A percentile compares a stretch with the other conserved stretches of the same genome.
These are phyloP conservation scores for Microcebus murinus DNA, from an alignment of 2,113 vertebrate species.

Conservation along the genomic window DNA sequence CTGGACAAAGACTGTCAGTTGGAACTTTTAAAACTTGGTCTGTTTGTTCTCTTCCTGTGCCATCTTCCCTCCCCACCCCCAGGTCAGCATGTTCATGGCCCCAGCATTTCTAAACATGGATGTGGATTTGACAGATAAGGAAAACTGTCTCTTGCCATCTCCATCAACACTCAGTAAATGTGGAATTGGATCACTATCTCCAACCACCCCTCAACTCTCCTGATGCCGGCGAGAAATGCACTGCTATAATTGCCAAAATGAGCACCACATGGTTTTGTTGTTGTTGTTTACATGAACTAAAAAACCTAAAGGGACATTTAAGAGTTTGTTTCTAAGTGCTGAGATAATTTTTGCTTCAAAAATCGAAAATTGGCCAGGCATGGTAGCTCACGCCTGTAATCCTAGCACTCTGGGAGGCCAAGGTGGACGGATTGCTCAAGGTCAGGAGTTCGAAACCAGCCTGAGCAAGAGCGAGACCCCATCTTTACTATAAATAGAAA, in stretches of 20 bases:
- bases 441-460: no score
- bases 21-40: neutral
- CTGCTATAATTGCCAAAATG: neutral
- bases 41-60: neutral
- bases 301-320: neutral
- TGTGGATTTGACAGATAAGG: neutral
- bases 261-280: neutral
- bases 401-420: no score
- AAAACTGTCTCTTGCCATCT: neutral
- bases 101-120: neutral
- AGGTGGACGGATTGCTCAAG: no score
- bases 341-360: slow-evolving; percentile 29
- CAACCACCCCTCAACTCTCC: no score
- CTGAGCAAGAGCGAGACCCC: no score
- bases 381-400: no score
- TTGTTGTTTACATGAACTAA: neutral
- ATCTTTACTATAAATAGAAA: no score
- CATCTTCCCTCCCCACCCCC: neutral
- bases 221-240: neutral
- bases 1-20: neutral
- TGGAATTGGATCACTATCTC: neutral
- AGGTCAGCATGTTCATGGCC: neutral
- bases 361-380: neutral
- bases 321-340: neutral
- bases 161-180: neutral